Conservation (phyloP, 2,797 vertebrate genomes). For the Avahi laniger region DNA sequence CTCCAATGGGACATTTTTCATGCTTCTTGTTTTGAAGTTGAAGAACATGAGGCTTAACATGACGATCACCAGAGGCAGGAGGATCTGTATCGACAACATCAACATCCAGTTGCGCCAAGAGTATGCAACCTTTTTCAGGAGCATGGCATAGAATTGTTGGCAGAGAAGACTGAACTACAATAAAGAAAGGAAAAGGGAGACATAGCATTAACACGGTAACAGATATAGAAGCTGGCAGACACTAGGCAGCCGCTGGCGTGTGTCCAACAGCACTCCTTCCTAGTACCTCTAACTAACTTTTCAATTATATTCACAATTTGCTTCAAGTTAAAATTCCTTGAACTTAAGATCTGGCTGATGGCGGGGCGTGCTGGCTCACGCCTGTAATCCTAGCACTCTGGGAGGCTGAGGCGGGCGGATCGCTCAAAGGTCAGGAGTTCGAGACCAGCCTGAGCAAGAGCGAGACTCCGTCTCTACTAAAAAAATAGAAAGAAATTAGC, state of each 20-base stretch:
- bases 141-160: slow-evolving; percentile 97
- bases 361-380: too few relatives aligned
- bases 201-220: fast-evolving
- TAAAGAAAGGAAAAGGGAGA: not conserved
- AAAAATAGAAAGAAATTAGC: too few relatives aligned
- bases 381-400: too few relatives aligned
- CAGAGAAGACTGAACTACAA: slow-evolving; percentile 90
- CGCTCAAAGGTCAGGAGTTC: too few relatives aligned
- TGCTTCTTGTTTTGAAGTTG: slow-evolving; percentile 86
- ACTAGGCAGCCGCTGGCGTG: not conserved
- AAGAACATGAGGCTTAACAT: slow-evolving; percentile 90
- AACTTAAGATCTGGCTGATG: not conserved
- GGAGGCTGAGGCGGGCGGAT: too few relatives aligned
- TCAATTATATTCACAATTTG: not conserved
- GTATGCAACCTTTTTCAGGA: slow-evolving; percentile 94
- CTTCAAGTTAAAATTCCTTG: not conserved
- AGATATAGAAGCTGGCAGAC: not conserved
- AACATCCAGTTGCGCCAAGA: slow-evolving; percentile 96
- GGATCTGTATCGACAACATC: slow-evolving; percentile 91
- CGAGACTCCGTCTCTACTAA: too few relatives aligned
- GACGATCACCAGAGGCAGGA: slow-evolving; percentile 93
- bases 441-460: too few relatives aligned
- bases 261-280: not conserved
- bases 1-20: slow-evolving; percentile 84
- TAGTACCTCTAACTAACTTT: not conserved